Evolutionary conservation across 2,797 vertebrate species (phyloP).

Genomic region (Argentina silus): DNA sequence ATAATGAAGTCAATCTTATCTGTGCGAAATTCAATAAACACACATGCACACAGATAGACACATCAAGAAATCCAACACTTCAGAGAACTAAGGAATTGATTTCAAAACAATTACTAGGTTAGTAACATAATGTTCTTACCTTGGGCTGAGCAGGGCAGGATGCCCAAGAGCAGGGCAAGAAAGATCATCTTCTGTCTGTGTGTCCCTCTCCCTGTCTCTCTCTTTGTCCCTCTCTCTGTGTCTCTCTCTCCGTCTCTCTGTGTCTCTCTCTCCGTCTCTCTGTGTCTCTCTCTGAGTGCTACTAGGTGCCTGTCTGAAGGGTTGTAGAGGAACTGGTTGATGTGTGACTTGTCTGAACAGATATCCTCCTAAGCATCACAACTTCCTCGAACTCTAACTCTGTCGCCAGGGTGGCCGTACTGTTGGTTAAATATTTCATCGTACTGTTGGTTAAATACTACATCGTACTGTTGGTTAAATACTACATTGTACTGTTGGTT

Average conservation of each 20-base stretch:
- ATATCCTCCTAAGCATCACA: neutral
- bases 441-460: neutral
- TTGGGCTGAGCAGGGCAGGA: slow-evolving; percentile 34
- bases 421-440: too few species aligned
- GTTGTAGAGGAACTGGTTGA: neutral
- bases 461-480: neutral
- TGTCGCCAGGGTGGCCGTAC: neutral
- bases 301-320: neutral
- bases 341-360: neutral
- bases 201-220: slow-evolving; percentile 11
- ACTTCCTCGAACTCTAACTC: slow-evolving; percentile 10
- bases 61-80: neutral
- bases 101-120: too few species aligned
- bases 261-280: neutral
- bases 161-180: slow-evolving; percentile 16
- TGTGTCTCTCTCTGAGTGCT: neutral
- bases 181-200: slow-evolving; percentile 26
- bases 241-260: neutral
- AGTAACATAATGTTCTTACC: slow-evolving; percentile 31
- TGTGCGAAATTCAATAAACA: neutral
- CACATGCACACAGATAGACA: slow-evolving; percentile 23
- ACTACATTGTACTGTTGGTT: neutral
- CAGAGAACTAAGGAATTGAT: neutral
- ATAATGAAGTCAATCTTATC: neutral
- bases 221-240: slow-evolving; percentile 3